Base-by-base conservation (phyloP, 92 coral and sea anemone species). In the Palythoa heliodiscus region DNA sequence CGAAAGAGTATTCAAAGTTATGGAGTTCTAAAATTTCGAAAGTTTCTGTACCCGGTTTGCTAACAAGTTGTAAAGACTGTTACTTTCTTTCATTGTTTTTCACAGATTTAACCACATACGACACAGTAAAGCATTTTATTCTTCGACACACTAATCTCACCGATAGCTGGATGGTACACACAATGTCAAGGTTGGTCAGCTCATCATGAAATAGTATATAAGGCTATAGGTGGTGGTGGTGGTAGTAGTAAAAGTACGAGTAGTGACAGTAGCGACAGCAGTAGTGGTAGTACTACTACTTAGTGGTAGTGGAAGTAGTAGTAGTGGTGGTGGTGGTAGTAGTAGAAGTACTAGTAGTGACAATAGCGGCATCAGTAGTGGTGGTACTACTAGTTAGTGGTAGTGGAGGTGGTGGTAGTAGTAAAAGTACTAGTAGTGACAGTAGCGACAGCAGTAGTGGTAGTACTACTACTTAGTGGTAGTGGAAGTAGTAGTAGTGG, bases 101-200 rank as follows among this genome's bases (percentile, higher is more conserved):
- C 57, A 68, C 87, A 96, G 99, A 96, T 91, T 87, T 96, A 43
- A 96, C 99, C 61, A 94, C 99, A 13, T 96, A 96, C 54, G 99
- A 96, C 68, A 96, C 99, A 15, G 98, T 92, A 16, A 96, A 96
- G 70, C 99, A 94, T 76, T 75, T 89, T 50, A 83, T 96, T 37
- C 91, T 96, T 25, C 87, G 89, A 73, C 98, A 93, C 70, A 94
- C 95, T 29, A 83, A 85, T 50, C 90, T 96, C 40, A 73, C 87
- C 11, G 99, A 96, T 84, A 93, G 85, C 72, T 96, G 95, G 91
- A 61, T 94, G 24, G 88, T 93, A 2, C 99, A 96, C 86, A 92
- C 94, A 10, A 52, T 96, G 78, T 92, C 99, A 73, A 96, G 99
- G 99, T 96, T 87, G 50, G 52, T 20, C 6, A 6, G 9, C 64